Evolutionary conservation across 2,888 invertebrate genomes (phyloP), one percentile per base, ranked within the genome.

Genomic region (Phorcus lineatus): DNA sequence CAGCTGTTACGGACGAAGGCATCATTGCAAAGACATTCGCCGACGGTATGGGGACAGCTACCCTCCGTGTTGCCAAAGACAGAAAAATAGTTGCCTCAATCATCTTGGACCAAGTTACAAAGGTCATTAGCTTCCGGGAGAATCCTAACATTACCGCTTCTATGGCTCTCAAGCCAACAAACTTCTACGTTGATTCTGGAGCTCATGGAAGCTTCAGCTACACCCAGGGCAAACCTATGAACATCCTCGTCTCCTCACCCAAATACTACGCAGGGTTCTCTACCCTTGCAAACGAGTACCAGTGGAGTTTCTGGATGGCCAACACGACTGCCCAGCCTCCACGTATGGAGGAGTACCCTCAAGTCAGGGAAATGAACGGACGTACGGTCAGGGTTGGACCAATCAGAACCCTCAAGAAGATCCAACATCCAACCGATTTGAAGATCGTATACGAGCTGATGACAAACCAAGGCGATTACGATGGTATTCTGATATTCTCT

Each of bases 231-330:
- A 52, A 74, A 22, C 13, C 52, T 2, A 52, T 74, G 52, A 4
- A 74, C 47, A 52, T 74, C 11, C 40, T 52, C 19, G 74, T 74
- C 19, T 40, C 40, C 16, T 40, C 74, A 0, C 47, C 24, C 19
- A 52, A 74, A 24, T 40, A 22, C 53, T 24, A 52, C 52, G 53
- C 74, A 11, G 74, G 74, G 16, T 74, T 52, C 74, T 6, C 47
- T 13, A 24, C 40, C 16, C 22, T 22, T 11, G 52, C 52, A 1
- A n/a, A 19, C 13, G 74, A 74, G 24, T 74, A 52, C 52, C 74
- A 74, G 53, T 74, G 74, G 74, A 53, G 24, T 13, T 74, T 40
- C 74, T 74, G 74, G 74, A 40, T 74, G 52, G 74, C 47, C 74
- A 74, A 74, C 74, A 74, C 40, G 24, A 74, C 74, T n/a, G 47